These are phyloP conservation scores for Ageneiosus marmoratus DNA, from an alignment of 2,113 vertebrate genomes.

Conservation along the genomic window DNA sequence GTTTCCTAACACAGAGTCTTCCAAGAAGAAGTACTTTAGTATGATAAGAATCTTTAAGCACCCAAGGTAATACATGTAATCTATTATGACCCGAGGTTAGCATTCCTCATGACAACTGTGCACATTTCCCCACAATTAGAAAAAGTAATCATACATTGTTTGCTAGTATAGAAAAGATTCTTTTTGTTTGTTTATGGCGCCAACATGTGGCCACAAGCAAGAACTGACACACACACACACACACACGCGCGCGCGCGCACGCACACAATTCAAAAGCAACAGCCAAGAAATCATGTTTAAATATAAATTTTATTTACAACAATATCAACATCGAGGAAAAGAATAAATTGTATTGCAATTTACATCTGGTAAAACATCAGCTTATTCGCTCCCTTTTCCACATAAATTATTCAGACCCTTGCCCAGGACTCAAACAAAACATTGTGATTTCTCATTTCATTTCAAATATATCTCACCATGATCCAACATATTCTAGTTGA, in stretches of 20 bases:
- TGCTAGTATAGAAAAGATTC: neutral
- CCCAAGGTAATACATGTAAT: neutral
- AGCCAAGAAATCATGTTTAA: constrained; percentile 74
- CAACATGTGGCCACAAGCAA: constrained; percentile 39
- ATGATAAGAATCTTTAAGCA: too few species aligned
- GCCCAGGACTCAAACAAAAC: constrained; percentile 41
- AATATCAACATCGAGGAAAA: constrained; percentile 87
- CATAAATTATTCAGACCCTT: constrained; percentile 54
- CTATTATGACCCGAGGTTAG: neutral
- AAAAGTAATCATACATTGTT: neutral
- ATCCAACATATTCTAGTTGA: constrained; percentile 59
- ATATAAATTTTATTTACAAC: constrained; percentile 99
- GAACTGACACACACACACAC: neutral
- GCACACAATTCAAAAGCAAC: neutral
- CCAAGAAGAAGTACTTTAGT: neutral
- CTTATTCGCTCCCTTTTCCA: constrained; percentile 63
- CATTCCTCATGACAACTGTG: too few species aligned
- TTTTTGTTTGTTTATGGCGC: constrained; percentile 28
- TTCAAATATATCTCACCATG: constrained; percentile 62
- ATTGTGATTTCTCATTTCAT: constrained; percentile 50
- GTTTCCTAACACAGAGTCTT: neutral
- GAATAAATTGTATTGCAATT: constrained; percentile 79
- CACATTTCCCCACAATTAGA: neutral
- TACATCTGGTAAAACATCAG: constrained; percentile 79
- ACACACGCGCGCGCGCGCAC: too few species aligned